phyloP scores from a whole-genome alignment of 2,797 vertebrate species.

The Hemibagrus guttatus region DNA sequence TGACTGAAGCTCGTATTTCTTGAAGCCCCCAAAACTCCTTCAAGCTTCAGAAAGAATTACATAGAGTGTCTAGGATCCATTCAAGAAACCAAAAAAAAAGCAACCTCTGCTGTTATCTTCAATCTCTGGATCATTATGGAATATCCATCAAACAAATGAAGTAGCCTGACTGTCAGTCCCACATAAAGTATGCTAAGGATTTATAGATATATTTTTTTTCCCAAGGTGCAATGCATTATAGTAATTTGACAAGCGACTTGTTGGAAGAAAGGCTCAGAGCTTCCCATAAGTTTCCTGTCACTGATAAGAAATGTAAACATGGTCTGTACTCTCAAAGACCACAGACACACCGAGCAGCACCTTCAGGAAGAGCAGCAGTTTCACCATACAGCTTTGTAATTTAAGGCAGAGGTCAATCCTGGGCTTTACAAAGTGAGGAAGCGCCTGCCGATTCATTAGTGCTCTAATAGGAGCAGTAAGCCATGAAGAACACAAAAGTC shows the following conservation, averaged over 20 bases:
- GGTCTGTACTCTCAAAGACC: conserved; percentile 45
- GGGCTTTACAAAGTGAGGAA: conserved; percentile 79
- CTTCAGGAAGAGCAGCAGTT: conserved; percentile 63
- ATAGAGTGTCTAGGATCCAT: not conserved
- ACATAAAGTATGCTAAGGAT: conserved; percentile 24
- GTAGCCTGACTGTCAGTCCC: not conserved
- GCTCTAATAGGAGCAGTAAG: conserved; percentile 19
- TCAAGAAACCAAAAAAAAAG: not conserved
- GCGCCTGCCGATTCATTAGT: conserved; percentile 63
- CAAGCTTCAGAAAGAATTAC: conserved; percentile 4
- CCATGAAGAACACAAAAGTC: conserved; percentile 32
- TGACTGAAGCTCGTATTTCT: conserved; percentile 14
- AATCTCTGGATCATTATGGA: conserved; percentile 12
- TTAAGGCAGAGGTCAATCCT: conserved; percentile 71
- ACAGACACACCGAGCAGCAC: conserved; percentile 61
- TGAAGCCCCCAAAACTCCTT: not conserved
- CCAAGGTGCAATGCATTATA: conserved; percentile 69
- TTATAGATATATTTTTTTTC: conserved; percentile 32
- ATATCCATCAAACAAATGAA: conserved; percentile 24
- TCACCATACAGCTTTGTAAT: conserved; percentile 61
- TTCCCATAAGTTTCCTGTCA: conserved; percentile 82
- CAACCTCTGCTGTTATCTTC: conserved; percentile 21
- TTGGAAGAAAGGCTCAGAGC: conserved; percentile 66
- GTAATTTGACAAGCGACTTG: conserved; percentile 74
- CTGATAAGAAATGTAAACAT: conserved; percentile 81